Base-by-base conservation (phyloP, 2,113 vertebrate genomes). In the Tyrannus savana region DNA sequence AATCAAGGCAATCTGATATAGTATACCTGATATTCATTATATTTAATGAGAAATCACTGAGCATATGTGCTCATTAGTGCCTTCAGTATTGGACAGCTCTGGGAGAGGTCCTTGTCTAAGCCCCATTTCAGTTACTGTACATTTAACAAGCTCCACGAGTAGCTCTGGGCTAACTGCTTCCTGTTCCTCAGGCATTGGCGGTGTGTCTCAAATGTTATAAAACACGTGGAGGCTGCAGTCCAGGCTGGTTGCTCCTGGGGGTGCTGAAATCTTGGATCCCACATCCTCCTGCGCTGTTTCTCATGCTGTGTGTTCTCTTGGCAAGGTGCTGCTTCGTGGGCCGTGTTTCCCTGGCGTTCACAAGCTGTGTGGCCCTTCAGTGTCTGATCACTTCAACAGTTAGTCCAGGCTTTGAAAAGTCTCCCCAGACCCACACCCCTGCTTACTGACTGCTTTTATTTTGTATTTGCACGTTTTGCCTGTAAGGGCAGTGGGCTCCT, bases 61-160 rank as follows among this genome's bases (percentile, higher is more conserved):
- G 68, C 47, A 81, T 85, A 90, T 44, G 64, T 77, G 85, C 85
- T 95, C 83, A 30, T 95, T 95, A 95, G 79, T 81, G 86, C 66
- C 62, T 94, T 72, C 46, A 64, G 56, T 42, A 71, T 3, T 86
- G 88, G 86, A 64, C 68, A 94, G 92, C 73, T 86, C 71, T 89
- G 75, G 86, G 90, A 71, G 62, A 80, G 14, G 56, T 50, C 23
- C 67, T 93, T 86, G 60, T 75, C 47, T 53, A 72, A 97, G 96
- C 93, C 96, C 96, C 87, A 5, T 84, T 81, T 86, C 87, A 86
- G 85, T 97, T 95, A 96, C 91, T 94, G 92, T 96, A 84, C 91
- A 87, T 93, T 81, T 88, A 97, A 95, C 94, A 92, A 96, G 90
- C 90, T 59, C 80, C 82, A 84, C 10, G 62, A 93, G 90, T 72